Conservation (phyloP, 2,113 vertebrate species). For the Sterna hirundo region DNA sequence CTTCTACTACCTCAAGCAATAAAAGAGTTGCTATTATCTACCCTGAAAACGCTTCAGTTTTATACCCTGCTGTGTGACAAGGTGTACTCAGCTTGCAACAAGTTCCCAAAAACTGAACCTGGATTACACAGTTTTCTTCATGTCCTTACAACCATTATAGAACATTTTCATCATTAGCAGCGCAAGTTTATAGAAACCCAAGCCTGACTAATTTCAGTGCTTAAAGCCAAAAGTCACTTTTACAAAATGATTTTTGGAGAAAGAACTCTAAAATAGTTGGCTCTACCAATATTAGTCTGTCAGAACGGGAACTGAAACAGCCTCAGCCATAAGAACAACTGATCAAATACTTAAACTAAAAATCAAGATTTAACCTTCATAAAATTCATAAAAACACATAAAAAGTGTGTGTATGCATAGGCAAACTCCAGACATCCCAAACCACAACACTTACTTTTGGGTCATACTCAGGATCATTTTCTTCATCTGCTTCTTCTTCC, state of each 20-base stretch:
- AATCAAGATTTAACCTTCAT: not conserved
- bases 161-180: not conserved
- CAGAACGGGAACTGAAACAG: not conserved
- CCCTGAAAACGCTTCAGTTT: not conserved
- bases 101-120: not conserved
- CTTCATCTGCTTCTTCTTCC: constrained; percentile 98
- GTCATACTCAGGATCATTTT: constrained; percentile 97
- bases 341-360: not conserved
- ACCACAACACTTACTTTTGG: constrained; percentile 82
- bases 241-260: not conserved
- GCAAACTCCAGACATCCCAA: not conserved
- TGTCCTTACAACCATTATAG: not conserved
- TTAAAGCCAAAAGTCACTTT: not conserved
- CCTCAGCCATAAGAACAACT: not conserved
- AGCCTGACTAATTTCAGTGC: not conserved
- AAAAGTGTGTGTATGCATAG: not conserved
- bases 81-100: not conserved
- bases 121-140: not conserved
- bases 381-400: no score
- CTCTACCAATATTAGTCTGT: not conserved
- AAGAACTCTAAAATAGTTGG: not conserved
- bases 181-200: not conserved
- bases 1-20: not conserved
- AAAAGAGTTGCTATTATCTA: not conserved
- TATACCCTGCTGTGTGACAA: not conserved